Percentiles rank a stretch among this genome's conserved stretches.
Conservation (phyloP, 2,888 invertebrate genomes). For the Lycia hirtaria region DNA sequence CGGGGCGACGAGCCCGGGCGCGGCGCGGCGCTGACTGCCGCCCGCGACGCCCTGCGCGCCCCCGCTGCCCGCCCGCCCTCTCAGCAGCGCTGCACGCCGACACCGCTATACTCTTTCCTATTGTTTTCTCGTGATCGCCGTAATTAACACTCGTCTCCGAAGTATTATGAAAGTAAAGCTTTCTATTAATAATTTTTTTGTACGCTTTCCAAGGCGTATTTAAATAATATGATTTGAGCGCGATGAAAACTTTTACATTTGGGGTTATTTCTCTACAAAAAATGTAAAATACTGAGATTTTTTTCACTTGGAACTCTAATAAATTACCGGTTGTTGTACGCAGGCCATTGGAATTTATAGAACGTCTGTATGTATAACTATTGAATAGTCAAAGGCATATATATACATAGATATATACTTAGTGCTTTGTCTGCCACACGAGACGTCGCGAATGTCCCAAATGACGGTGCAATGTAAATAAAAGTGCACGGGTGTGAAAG, state of each 20-base stretch:
- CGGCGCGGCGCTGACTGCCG: slow-evolving; percentile 71
- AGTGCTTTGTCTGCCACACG: background rate
- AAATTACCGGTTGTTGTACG: too few relatives aligned
- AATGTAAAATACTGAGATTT: background rate
- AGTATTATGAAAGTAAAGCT: slow-evolving; percentile 40
- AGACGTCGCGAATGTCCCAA: slow-evolving; percentile 40
- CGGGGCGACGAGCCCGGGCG: slow-evolving; percentile 71
- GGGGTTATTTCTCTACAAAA: background rate
- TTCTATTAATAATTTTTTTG: slow-evolving; percentile 36
- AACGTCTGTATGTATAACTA: background rate
- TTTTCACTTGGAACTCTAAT: background rate
- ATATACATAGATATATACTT: background rate
- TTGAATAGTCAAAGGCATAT: background rate
- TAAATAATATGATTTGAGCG: slow-evolving; percentile 23
- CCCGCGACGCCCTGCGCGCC: slow-evolving; percentile 62
- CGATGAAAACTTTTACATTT: background rate
- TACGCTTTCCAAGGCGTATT: slow-evolving; percentile 17
- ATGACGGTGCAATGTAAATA: slow-evolving; percentile 41
- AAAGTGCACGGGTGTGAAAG: slow-evolving; percentile 34
- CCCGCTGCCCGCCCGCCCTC: slow-evolving; percentile 55
- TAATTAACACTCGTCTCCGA: slow-evolving; percentile 51
- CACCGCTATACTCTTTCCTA: slow-evolving; percentile 62
- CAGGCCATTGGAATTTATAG: background rate
- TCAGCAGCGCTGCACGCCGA: slow-evolving; percentile 57
- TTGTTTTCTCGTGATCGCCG: slow-evolving; percentile 55